Evolutionary conservation across 2,797 vertebrate species (phyloP).

Genomic region (Mormyrus hasselquistii): DNA sequence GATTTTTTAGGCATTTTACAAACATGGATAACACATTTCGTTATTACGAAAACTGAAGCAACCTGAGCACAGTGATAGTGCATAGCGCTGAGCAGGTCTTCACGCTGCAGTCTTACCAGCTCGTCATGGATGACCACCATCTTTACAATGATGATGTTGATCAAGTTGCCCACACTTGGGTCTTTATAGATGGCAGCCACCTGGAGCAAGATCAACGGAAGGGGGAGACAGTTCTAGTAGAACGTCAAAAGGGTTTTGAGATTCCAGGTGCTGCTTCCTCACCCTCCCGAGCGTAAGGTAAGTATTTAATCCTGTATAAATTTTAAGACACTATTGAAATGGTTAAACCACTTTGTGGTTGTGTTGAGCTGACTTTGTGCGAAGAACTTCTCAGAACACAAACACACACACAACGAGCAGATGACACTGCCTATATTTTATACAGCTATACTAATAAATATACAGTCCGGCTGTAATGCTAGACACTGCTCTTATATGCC

Average conservation of each 20-base stretch:
- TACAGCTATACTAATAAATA: neutral
- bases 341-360: neutral
- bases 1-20: neutral
- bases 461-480: neutral
- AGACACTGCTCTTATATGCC: neutral
- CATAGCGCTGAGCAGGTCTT: neutral
- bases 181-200: conserved; percentile 93
- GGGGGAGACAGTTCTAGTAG: conserved; percentile 43
- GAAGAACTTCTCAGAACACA: neutral
- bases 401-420: neutral
- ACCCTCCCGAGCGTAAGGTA: neutral
- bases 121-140: conserved; percentile 86
- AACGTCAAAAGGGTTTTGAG: neutral
- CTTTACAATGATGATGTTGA: conserved; percentile 92
- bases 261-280: neutral
- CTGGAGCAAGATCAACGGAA: conserved; percentile 66
- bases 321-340: neutral
- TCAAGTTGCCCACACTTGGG: conserved; percentile 91
- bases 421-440: neutral
- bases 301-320: neutral
- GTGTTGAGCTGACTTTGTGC: neutral
- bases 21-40: neutral
- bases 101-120: conserved; percentile 66
- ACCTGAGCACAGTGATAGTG: neutral
- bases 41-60: neutral